These are phyloP conservation scores for Syngnathus scovelli DNA, from an alignment of 2,113 vertebrate genomes.

Conservation along the genomic window DNA sequence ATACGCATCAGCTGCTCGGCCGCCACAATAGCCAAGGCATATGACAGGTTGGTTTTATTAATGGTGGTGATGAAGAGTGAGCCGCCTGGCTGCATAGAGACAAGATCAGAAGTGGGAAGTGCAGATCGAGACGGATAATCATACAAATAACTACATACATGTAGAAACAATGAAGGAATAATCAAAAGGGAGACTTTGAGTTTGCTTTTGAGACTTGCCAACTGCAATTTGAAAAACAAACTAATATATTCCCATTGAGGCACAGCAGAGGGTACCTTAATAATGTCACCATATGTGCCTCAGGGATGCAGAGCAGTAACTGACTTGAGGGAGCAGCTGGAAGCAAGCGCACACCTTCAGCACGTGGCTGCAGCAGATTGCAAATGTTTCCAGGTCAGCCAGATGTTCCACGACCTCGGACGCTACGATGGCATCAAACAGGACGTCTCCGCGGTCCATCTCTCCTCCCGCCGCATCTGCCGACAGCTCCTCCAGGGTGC, in stretches of 20 bases:
- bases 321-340: conserved; percentile 20
- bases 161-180: background rate
- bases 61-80: conserved; percentile 94
- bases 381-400: conserved; percentile 81
- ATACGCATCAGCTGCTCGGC: conserved; percentile 83
- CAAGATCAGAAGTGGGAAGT: conserved; percentile 4
- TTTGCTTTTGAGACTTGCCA: background rate
- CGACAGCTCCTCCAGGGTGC: conserved; percentile 82
- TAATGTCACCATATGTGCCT: conserved; percentile 20
- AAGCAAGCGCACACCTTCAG: conserved; percentile 77
- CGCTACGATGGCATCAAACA: conserved; percentile 85
- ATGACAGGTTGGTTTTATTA: conserved; percentile 89
- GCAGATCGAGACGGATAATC: background rate
- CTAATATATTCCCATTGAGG: conserved; percentile 12
- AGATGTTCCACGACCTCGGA: conserved; percentile 97
- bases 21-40: conserved; percentile 80
- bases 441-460: conserved; percentile 12
- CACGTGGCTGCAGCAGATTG: conserved; percentile 78
- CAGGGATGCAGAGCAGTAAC: conserved; percentile 13
- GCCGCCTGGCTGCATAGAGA: conserved; percentile 73
- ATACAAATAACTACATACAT: background rate
- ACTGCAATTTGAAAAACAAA: conserved; percentile 1
- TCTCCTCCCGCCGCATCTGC: conserved; percentile 52
- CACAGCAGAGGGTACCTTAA: background rate
- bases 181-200: background rate